Base-by-base conservation (phyloP, 2,888 invertebrate genomes). In the Apodemia mormo region DNA sequence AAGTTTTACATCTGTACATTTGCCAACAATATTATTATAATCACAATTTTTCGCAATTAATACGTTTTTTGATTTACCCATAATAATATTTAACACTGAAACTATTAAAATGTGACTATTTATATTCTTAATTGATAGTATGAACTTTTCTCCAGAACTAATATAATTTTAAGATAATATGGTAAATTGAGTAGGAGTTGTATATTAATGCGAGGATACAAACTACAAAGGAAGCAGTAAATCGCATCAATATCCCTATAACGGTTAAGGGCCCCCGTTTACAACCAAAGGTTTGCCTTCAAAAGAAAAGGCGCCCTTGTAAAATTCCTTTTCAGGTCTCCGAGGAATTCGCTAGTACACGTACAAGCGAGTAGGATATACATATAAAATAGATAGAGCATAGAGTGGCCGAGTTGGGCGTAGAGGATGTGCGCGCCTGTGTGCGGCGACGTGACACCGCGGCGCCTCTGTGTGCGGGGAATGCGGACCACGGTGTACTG, bases 251-350 rank as follows among this genome's bases (percentile, higher is more conserved):
- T 75, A 84, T 81, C 83, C 81, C 83, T 80, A 83, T 82, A 83
- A 82, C 83, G 80, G 82, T 81, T 85, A 85, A 86, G 83, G 85
- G 82, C 82, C 77, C 67, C 76, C 81, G 79, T 87, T 87, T 86
- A 88, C 88, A 85, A 78, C 81, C 82, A 81, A 87, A 88, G 86
- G 88, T 87, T 87, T 81, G 73, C 77, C 73, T 79, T 88, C 84
- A 87, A 89, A 90, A 88, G 87, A 86, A 86, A 87, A 85, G 81
- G 80, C 83, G 87, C 88, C 88, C 89, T 89, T 89, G 88, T 88
- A 85, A 91, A 89, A 87, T 86, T 87, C 84, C 81, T 86, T 90
- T 90, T 88, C 88, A 87, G 87, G 87, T 90, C 91, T 89, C 90
- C 69, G 76, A 86, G 90, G 90, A 89, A 85, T 88, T 86, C 84